Evolutionary conservation across 1,140 invertebrate species (phyloP).

Genomic region (Neelides sp.): DNA sequence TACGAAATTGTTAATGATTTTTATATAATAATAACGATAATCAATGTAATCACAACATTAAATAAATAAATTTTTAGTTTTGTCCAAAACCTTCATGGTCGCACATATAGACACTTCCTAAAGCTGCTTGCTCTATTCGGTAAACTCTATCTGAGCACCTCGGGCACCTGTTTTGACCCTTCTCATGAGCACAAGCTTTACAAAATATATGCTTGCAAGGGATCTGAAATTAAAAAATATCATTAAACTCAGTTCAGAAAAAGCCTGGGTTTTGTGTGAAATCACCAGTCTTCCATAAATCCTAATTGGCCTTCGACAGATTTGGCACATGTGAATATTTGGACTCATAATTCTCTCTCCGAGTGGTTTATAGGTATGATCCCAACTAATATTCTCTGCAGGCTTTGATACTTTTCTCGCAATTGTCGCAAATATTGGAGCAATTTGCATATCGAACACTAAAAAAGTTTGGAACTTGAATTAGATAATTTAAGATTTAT

Average conservation of each 20-base stretch:
- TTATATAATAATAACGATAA: neutral
- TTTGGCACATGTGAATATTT: conserved; percentile 30
- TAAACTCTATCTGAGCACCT: conserved; percentile 22
- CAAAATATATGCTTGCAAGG: conserved; percentile 29
- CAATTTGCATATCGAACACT: no score
- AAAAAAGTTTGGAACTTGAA: no score
- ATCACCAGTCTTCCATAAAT: conserved; percentile 26
- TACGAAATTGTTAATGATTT: neutral
- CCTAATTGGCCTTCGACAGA: conserved; percentile 21
- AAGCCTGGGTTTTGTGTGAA: neutral
- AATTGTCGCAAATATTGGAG: conserved; percentile 24
- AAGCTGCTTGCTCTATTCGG: conserved; percentile 19
- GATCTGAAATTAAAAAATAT: conserved; percentile 11
- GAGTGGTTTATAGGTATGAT: conserved; percentile 12
- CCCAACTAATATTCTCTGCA: conserved; percentile 20
- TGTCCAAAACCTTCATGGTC: conserved; percentile 19
- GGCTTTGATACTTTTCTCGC: conserved; percentile 18
- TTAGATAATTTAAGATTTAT: no score
- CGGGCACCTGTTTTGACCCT: conserved; percentile 14
- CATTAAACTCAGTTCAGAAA: neutral
- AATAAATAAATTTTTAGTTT: conserved; percentile 3
- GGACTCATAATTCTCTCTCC: conserved; percentile 22
- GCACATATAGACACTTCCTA: conserved; percentile 29
- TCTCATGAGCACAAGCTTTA: conserved; percentile 18
- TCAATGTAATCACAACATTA: neutral